Conservation (phyloP, 2,797 vertebrate genomes). For the Neosalanx taihuensis region DNA sequence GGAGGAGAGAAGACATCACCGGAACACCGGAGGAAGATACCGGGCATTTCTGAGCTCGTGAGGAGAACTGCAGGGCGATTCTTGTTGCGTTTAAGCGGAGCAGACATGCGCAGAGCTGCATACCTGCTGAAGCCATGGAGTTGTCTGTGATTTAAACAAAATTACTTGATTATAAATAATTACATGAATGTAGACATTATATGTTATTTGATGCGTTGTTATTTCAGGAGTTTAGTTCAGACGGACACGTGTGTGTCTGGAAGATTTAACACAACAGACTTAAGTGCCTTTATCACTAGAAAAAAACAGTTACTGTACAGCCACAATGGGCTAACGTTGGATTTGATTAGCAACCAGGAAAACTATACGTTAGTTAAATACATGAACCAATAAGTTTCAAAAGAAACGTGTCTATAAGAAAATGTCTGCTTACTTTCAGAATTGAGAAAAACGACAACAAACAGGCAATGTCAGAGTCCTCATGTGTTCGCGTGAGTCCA, state of each 20-base stretch:
- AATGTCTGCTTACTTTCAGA: rapidly evolving
- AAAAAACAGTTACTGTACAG: background rate
- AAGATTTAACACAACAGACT: too few relatives aligned
- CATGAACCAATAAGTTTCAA: slow-evolving; percentile 4
- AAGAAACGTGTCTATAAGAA: background rate
- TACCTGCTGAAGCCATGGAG: slow-evolving; percentile 54
- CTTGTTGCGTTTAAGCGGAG: slow-evolving; percentile 37
- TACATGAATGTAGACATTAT: background rate
- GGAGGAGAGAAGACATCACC: slow-evolving; percentile 7
- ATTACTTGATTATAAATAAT: background rate
- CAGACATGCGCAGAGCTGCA: slow-evolving; percentile 52
- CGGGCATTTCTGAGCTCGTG: slow-evolving; percentile 14
- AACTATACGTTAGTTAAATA: background rate
- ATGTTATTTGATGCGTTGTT: background rate
- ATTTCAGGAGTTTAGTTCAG: background rate
- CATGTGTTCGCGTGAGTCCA: slow-evolving; percentile 30
- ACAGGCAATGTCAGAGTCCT: slow-evolving; percentile 28
- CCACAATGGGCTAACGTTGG: background rate
- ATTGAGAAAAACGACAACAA: rapidly evolving
- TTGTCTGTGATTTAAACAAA: background rate
- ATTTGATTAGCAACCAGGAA: background rate
- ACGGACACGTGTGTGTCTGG: background rate
- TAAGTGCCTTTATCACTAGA: too few relatives aligned
- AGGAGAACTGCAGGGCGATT: slow-evolving; percentile 16
- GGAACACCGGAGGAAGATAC: slow-evolving; percentile 4